These are phyloP conservation scores for Lottia scabra DNA, from an alignment of 2,888 invertebrate species.

Conservation along the genomic window DNA sequence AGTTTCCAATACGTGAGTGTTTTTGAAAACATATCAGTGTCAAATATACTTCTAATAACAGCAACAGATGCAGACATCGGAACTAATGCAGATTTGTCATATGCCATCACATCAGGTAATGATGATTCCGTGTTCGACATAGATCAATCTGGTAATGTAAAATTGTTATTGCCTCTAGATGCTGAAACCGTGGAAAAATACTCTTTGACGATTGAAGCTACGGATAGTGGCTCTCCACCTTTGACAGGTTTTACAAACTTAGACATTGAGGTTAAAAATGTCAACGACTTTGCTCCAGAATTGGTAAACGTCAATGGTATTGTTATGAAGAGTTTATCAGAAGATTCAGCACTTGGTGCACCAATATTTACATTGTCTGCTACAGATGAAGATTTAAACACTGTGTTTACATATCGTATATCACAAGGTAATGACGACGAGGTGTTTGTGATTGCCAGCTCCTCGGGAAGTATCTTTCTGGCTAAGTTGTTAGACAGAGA, in stretches of 20 bases:
- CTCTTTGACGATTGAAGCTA: slow-evolving; percentile 32
- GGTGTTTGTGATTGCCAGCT: neutral
- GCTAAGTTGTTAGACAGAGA: slow-evolving; percentile 87
- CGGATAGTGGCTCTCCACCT: slow-evolving; percentile 42
- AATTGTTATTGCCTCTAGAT: slow-evolving; percentile 29
- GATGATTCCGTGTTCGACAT: slow-evolving; percentile 37
- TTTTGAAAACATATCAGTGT: slow-evolving; percentile 32
- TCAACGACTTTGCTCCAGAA: neutral
- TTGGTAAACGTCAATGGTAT: neutral
- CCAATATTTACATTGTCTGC: neutral
- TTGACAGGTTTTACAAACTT: slow-evolving; percentile 38
- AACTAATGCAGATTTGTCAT: slow-evolving; percentile 41
- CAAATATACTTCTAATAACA: slow-evolving; percentile 30
- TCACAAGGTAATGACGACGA: neutral
- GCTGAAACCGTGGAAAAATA: slow-evolving; percentile 22
- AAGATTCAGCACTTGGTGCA: neutral
- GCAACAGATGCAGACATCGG: slow-evolving; percentile 50
- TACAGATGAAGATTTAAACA: neutral
- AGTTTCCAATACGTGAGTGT: slow-evolving; percentile 33
- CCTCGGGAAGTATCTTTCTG: slow-evolving; percentile 86
- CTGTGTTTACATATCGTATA: neutral
- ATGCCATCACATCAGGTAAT: slow-evolving; percentile 37
- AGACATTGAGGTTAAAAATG: neutral
- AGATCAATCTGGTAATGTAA: slow-evolving; percentile 31
- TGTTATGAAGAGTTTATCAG: neutral